Conservation (phyloP, 2,888 invertebrate genomes). For the Lingula anatina region DNA sequence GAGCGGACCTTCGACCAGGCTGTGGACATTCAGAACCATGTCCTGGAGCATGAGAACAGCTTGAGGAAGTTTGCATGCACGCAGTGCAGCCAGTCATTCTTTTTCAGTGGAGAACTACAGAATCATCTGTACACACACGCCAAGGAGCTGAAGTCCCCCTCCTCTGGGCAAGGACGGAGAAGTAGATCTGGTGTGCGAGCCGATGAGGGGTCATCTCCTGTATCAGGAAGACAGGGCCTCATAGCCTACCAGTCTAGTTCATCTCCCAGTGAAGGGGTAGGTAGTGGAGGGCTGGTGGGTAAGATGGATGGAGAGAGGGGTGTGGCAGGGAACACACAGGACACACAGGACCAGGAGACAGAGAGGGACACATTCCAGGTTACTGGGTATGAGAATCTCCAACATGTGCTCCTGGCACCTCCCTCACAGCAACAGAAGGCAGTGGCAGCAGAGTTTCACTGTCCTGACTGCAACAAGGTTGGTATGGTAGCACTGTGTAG, state of each 20-base stretch:
- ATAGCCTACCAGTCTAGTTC: too few relatives aligned
- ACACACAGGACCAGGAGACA: neutral
- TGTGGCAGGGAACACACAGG: neutral
- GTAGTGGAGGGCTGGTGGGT: too few relatives aligned
- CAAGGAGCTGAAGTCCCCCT: neutral
- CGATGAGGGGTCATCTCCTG: too few relatives aligned
- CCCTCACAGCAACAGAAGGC: slow-evolving; percentile 1
- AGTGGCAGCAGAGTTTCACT: slow-evolving; percentile 22
- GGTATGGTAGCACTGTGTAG: too few relatives aligned
- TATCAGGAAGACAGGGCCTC: too few relatives aligned
- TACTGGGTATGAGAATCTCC: too few relatives aligned
- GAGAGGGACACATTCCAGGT: neutral
- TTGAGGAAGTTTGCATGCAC: slow-evolving; percentile 79
- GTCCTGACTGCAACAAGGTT: slow-evolving; percentile 44
- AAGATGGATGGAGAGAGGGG: neutral
- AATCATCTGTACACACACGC: slow-evolving; percentile 62
- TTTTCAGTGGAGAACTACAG: slow-evolving; percentile 85
- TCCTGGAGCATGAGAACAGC: slow-evolving; percentile 74
- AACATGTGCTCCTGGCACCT: neutral
- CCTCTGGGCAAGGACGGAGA: neutral
- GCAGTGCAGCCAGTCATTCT: slow-evolving; percentile 78
- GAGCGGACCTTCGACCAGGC: slow-evolving; percentile 82
- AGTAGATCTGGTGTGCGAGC: too few relatives aligned
- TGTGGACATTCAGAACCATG: slow-evolving; percentile 74
- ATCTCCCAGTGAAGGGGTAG: too few relatives aligned